Evolutionary conservation across 2,113 vertebrate species (phyloP).

Genomic region (Sebastes schlegelii): DNA sequence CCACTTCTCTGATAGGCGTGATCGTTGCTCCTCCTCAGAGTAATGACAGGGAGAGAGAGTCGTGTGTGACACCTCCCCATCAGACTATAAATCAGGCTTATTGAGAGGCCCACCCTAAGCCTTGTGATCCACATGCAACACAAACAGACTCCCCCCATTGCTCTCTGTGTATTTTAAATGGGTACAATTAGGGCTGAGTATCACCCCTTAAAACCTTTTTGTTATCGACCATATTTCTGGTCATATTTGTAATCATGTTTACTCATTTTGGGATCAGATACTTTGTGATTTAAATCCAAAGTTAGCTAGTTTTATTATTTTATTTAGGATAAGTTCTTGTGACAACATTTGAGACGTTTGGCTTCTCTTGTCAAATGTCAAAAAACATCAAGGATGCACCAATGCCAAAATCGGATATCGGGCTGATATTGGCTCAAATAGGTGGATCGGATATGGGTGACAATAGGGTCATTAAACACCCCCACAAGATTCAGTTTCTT

Average conservation of each 20-base stretch:
- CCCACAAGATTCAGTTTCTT: background rate
- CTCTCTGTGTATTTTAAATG: constrained; percentile 25
- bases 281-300: background rate
- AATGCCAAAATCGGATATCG: too few species aligned
- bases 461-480: background rate
- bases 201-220: background rate
- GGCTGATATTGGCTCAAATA: too few species aligned
- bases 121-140: constrained; percentile 42
- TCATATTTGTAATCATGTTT: background rate
- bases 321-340: background rate
- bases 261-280: background rate
- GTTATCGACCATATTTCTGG: background rate
- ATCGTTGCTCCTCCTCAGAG: constrained; percentile 48
- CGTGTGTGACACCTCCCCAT: constrained; percentile 53
- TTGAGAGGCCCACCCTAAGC: constrained; percentile 55
- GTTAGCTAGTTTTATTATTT: background rate
- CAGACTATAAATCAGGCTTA: constrained; percentile 65
- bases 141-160: constrained; percentile 42
- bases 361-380: background rate
- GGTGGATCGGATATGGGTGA: too few species aligned
- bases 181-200: background rate
- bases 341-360: background rate
- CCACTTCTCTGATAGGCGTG: constrained; percentile 24
- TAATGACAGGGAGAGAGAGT: constrained; percentile 69
- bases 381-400: too few species aligned